These are phyloP conservation scores for Bibio marci DNA, from an alignment of 2,888 invertebrate species.

Conservation along the genomic window DNA sequence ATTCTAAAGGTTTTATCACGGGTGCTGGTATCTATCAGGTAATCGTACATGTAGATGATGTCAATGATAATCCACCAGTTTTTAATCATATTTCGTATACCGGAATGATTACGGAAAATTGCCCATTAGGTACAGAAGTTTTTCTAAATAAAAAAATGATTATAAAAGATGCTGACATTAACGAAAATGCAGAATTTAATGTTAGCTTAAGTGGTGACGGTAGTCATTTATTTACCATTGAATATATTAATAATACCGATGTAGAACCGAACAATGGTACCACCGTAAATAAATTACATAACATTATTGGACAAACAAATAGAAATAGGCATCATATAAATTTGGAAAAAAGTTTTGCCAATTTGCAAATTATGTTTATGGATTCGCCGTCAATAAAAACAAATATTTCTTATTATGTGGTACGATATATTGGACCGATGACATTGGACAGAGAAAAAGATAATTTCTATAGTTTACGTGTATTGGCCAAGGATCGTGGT, in stretches of 20 bases:
- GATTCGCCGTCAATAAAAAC: conserved; percentile 16
- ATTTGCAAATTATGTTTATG: conserved; percentile 23
- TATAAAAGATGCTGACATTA: conserved; percentile 55
- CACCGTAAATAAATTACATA: too few species aligned
- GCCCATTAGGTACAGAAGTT: conserved; percentile 48
- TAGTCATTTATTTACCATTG: conserved; percentile 44
- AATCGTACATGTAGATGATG: conserved; percentile 63
- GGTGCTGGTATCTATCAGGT: conserved; percentile 66
- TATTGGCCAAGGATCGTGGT: conserved; percentile 61
- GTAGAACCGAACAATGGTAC: too few species aligned
- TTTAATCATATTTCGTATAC: conserved; percentile 57
- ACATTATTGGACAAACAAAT: too few species aligned
- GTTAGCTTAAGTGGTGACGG: conserved; percentile 58
- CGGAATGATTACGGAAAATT: conserved; percentile 64
- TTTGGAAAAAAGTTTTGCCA: conserved; percentile 24
- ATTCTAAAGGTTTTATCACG: conserved; percentile 47
- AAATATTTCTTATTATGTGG: conserved; percentile 21
- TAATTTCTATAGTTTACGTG: conserved; percentile 44
- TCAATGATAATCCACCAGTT: conserved; percentile 71
- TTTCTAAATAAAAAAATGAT: conserved; percentile 47
- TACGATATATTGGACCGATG: conserved; percentile 22
- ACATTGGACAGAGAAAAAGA: conserved; percentile 60
- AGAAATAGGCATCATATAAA: conserved; percentile 25
- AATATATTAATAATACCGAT: conserved; percentile 40
- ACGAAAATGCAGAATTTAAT: conserved; percentile 47